phyloP scores from a whole-genome alignment of 2,888 invertebrate species.

The Drosophila neoperkinsi region DNA sequence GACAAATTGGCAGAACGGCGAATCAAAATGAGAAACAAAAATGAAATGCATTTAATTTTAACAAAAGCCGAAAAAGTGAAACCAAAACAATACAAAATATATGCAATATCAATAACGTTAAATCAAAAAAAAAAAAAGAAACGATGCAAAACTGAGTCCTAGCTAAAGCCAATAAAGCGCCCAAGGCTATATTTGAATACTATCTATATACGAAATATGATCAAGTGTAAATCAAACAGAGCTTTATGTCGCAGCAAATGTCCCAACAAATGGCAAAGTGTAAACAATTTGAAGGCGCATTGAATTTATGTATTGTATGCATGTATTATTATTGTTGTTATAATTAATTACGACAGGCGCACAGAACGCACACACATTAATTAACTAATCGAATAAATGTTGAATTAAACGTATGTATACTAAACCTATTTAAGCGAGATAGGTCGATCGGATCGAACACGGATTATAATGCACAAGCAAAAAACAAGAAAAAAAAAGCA shows the following conservation, averaged over 20 bases:
- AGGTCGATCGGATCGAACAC: conserved; percentile 26
- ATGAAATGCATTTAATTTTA: conserved; percentile 56
- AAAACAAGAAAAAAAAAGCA: conserved; percentile 5
- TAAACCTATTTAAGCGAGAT: conserved; percentile 37
- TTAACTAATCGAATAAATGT: conserved; percentile 79
- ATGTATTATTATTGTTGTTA: conserved; percentile 60
- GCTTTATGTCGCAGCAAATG: conserved; percentile 56
- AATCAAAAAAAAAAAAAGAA: conserved; percentile 44
- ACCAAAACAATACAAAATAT: conserved; percentile 25
- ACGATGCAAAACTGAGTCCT: conserved; percentile 59
- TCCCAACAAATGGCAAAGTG: conserved; percentile 23
- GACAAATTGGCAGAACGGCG: conserved; percentile 20
- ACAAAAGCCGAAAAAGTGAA: conserved; percentile 17
- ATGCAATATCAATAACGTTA: conserved; percentile 29
- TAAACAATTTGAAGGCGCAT: conserved; percentile 30
- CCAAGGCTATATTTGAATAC: conserved; percentile 22
- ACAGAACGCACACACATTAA: conserved; percentile 32
- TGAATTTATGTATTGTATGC: conserved; percentile 58
- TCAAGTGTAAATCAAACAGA: conserved; percentile 38
- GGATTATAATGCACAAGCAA: conserved; percentile 35
- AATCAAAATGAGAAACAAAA: conserved; percentile 20
- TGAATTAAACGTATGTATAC: conserved; percentile 72
- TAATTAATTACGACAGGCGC: conserved; percentile 34
- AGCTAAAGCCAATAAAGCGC: conserved; percentile 57
- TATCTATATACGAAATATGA: conserved; percentile 16